Evolutionary conservation across 2,888 invertebrate genomes (phyloP), one percentile per base, ranked within the genome.

Genomic region (Limulus polyphemus): DNA sequence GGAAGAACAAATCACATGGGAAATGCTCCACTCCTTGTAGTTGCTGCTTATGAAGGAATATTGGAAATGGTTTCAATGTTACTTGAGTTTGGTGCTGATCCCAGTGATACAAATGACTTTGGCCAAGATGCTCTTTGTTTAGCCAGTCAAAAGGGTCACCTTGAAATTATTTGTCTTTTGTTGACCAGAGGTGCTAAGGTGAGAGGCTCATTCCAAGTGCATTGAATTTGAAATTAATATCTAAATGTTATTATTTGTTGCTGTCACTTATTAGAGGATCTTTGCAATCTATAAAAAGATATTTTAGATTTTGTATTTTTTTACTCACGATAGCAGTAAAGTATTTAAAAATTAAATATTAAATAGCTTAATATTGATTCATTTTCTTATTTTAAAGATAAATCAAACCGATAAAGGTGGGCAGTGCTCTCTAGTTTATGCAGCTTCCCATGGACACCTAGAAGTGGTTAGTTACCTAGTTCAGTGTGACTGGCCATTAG

Each of bases 21-120:
- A 66, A 74, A 73, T 46, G 72, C 77, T 0, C 91, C 95, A 0
- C 82, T 90, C 47, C 77, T 97, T 2, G 91, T 91, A 72, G 85
- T 94, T 79, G 90, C 88, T 70, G 86, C 94, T 0, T 86, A 89
- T 71, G 90, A 93, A 77, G 95, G 95, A n/a, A 89, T 90, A 60
- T 79, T 87, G 14, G 87, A 92, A 11, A 90, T 97, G 90, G 90
- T 92, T 7, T 85, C 88, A 4, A 79, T 95, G 52, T 78, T 91
- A n/a, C 75, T 91, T 50, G 94, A 95, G 76, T 95, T 94, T 74
- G 91, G 91, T 13, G 94, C 93, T 7, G 86, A 90, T 74, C 83
- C 91, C 1, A 88, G 91, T 73, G 81, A 86, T 69, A 84, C 87
- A 0, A 92, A 93, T 70, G 89, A 87, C 65, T 87, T 88, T 74